phyloP scores from a whole-genome alignment of 2,888 invertebrate species.

The Thereva unica region DNA sequence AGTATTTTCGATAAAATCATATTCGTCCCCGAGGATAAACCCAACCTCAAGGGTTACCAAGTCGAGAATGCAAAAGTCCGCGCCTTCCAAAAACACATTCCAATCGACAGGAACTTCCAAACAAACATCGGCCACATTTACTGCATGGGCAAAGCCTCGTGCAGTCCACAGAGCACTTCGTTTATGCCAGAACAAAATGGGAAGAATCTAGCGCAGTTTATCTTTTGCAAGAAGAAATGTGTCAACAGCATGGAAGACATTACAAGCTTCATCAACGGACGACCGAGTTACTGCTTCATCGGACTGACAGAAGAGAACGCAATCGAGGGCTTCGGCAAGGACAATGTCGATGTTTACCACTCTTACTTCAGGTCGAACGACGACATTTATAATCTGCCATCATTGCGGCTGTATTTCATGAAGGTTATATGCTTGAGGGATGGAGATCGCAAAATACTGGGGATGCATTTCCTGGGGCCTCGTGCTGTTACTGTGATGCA shows the following conservation, averaged over 20 bases:
- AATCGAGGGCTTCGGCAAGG: background rate
- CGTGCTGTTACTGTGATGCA: slow-evolving; percentile 24
- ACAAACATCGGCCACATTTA: slow-evolving; percentile 26
- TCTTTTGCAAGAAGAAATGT: slow-evolving; percentile 7
- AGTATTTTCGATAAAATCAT: slow-evolving; percentile 29
- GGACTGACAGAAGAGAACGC: slow-evolving; percentile 34
- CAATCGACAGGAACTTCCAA: slow-evolving; percentile 23
- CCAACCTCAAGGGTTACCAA: slow-evolving; percentile 4
- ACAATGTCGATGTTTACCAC: slow-evolving; percentile 26
- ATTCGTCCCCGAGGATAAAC: background rate
- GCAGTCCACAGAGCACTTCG: background rate
- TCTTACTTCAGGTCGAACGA: background rate
- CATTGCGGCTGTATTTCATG: background rate
- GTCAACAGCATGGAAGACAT: slow-evolving; percentile 14
- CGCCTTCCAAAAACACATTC: slow-evolving; percentile 2
- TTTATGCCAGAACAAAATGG: slow-evolving; percentile 25
- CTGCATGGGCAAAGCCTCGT: slow-evolving; percentile 1
- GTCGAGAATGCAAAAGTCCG: slow-evolving; percentile 2
- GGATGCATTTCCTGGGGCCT: slow-evolving; percentile 35
- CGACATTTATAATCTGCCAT: background rate
- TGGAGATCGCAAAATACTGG: slow-evolving; percentile 16
- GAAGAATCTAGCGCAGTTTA: slow-evolving; percentile 15
- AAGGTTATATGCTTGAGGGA: slow-evolving; percentile 29
- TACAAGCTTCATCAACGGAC: slow-evolving; percentile 15
- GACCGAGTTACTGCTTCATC: slow-evolving; percentile 24